Conservation (phyloP, 2,113 vertebrate species). For the Microcebus jonahi region DNA sequence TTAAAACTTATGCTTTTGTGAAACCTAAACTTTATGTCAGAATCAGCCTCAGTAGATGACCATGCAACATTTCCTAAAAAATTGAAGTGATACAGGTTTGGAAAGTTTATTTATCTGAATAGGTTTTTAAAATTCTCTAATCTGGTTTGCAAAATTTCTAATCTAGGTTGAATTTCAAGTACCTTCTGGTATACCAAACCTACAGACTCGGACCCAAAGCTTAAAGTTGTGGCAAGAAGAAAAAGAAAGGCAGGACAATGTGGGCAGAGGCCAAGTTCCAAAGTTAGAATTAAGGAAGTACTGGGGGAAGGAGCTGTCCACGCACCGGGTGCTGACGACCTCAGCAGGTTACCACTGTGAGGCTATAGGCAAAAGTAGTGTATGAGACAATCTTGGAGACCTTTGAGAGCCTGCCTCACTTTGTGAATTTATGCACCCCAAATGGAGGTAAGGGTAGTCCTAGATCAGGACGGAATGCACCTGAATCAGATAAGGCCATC, state of each 20-base stretch:
- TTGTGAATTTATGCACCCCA: neutral
- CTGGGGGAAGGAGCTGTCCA: constrained; percentile 69
- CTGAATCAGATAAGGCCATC: neutral
- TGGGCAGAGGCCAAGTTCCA: neutral
- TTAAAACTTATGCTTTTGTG: constrained; percentile 18
- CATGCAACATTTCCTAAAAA: constrained; percentile 11
- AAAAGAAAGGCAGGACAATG: neutral
- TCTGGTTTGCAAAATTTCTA: neutral
- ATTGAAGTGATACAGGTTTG: neutral
- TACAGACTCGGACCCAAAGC: neutral
- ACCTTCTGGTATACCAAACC: neutral
- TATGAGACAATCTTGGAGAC: neutral
- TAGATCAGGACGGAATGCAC: neutral
- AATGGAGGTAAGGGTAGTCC: neutral
- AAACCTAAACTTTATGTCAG: constrained; percentile 37
- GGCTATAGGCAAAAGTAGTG: neutral
- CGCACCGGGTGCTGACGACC: constrained; percentile 36
- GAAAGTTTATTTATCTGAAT: neutral
- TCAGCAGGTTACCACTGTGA: neutral
- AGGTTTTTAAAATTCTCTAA: neutral
- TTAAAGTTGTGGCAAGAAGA: neutral
- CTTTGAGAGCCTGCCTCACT: neutral
- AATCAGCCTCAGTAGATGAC: neutral
- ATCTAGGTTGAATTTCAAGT: neutral
- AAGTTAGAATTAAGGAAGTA: neutral